Conservation (phyloP, 64 coral and sea anemone species). For the Pocillopora verrucosa region DNA sequence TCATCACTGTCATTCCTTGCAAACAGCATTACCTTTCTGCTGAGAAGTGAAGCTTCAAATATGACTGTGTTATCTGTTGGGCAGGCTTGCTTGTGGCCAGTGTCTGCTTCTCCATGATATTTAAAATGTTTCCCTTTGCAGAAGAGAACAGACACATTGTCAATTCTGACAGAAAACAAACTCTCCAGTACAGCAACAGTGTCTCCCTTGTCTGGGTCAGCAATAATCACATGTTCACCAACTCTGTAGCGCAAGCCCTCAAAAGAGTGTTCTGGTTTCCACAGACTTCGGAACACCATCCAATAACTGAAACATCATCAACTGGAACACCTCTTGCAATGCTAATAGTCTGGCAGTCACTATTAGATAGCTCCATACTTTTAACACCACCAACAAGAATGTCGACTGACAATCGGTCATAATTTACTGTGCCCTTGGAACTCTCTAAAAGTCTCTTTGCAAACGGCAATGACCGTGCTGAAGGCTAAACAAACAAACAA, state of each 20-base stretch:
- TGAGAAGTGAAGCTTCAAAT: slow-evolving; percentile 57
- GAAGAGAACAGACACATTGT: slow-evolving; percentile 29
- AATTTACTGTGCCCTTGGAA: slow-evolving; percentile 26
- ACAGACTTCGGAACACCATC: slow-evolving; percentile 56
- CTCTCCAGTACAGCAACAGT: slow-evolving; percentile 25
- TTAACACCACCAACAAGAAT: slow-evolving; percentile 55
- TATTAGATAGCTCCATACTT: slow-evolving; percentile 33
- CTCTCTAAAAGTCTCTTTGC: slow-evolving; percentile 49
- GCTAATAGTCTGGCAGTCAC: slow-evolving; percentile 41
- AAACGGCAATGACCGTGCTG: slow-evolving; percentile 41
- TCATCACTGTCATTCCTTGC: slow-evolving; percentile 27
- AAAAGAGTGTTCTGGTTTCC: slow-evolving; percentile 59
- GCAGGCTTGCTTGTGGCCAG: slow-evolving; percentile 42
- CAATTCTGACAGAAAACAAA: slow-evolving; percentile 39
- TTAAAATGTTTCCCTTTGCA: slow-evolving; percentile 34
- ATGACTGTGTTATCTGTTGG: slow-evolving; percentile 39
- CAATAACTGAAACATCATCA: slow-evolving; percentile 32
- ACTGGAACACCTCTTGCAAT: background rate
- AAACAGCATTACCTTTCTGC: slow-evolving; percentile 60
- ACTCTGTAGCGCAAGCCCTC: slow-evolving; percentile 57
- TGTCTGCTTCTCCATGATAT: slow-evolving; percentile 33
- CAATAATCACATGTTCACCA: slow-evolving; percentile 49
- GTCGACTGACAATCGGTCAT: slow-evolving; percentile 27
- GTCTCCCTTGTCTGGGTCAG: slow-evolving; percentile 41
- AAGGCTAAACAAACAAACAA: slow-evolving; percentile 15